A percentile compares a stretch with the other conserved stretches of the same genome.
Evolutionary conservation across 2,888 invertebrate genomes (phyloP).

Genomic region (Eustalomyia histrio): DNA sequence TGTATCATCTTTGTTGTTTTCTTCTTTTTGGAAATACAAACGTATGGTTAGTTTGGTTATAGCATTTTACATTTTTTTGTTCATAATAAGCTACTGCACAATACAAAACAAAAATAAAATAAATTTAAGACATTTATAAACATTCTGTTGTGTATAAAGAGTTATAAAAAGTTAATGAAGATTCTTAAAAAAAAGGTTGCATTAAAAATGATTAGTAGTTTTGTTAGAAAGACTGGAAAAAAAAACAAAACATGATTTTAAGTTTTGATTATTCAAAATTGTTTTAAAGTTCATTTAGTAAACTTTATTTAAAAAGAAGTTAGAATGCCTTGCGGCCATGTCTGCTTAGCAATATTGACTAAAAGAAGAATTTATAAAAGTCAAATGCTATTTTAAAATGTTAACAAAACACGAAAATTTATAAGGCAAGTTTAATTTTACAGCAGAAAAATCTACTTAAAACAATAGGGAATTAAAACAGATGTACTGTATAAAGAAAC

Average conservation of each 20-base stretch:
- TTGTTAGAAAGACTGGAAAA: neutral
- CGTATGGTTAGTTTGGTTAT: slow-evolving; percentile 6
- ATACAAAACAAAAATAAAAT: neutral
- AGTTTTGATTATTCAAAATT: neutral
- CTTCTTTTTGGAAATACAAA: neutral
- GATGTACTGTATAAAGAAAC: too few species aligned
- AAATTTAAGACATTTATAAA: slow-evolving; percentile 4
- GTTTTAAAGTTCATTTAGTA: neutral
- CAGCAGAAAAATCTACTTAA: neutral
- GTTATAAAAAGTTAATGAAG: neutral
- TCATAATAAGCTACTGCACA: neutral
- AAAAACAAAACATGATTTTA: neutral
- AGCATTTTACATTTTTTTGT: slow-evolving; percentile 1
- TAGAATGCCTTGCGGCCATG: neutral
- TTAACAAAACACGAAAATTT: neutral
- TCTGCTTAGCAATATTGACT: neutral
- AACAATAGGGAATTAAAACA: too few species aligned
- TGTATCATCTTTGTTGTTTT: neutral
- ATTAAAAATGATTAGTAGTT: slow-evolving; percentile 4
- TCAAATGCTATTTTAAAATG: neutral
- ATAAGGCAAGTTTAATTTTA: neutral
- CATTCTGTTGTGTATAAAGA: neutral
- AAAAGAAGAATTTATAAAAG: neutral
- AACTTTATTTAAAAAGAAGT: neutral
- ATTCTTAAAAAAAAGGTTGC: neutral